These are phyloP conservation scores for Tipula confusa DNA, from an alignment of 2,888 invertebrate genomes.

Conservation along the genomic window DNA sequence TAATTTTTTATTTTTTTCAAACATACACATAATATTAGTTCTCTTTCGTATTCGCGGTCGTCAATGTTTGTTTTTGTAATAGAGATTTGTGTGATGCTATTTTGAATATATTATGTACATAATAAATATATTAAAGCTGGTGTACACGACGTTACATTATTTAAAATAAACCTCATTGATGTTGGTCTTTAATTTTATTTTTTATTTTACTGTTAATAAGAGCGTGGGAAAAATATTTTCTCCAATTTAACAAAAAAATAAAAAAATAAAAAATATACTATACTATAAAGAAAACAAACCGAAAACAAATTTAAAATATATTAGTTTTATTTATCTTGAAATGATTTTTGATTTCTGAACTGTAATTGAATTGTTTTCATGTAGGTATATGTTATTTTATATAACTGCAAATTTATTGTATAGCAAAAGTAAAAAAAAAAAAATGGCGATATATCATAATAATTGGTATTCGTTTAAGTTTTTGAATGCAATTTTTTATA, in stretches of 20 bases:
- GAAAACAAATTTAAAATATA: neutral
- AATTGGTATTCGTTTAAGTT: neutral
- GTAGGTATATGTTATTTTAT: neutral
- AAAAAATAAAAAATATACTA: neutral
- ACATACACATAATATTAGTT: neutral
- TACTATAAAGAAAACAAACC: neutral
- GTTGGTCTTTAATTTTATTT: neutral
- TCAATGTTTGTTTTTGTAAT: neutral
- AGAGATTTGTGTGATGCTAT: neutral
- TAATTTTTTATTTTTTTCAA: too few species aligned
- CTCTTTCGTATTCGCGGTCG: neutral
- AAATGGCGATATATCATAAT: neutral
- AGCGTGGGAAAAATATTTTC: neutral
- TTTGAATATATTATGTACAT: too few species aligned
- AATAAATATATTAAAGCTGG: too few species aligned
- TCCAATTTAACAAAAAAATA: too few species aligned
- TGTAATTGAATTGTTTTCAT: neutral
- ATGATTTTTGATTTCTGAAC: neutral
- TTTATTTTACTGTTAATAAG: neutral
- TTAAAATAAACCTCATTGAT: neutral
- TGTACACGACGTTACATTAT: neutral
- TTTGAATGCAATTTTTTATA: neutral
- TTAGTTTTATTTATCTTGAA: neutral
- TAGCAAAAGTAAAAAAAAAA: too few species aligned
- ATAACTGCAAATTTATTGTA: neutral